Conservation (phyloP, 2,888 invertebrate species). For the Amaurobius ferox region DNA sequence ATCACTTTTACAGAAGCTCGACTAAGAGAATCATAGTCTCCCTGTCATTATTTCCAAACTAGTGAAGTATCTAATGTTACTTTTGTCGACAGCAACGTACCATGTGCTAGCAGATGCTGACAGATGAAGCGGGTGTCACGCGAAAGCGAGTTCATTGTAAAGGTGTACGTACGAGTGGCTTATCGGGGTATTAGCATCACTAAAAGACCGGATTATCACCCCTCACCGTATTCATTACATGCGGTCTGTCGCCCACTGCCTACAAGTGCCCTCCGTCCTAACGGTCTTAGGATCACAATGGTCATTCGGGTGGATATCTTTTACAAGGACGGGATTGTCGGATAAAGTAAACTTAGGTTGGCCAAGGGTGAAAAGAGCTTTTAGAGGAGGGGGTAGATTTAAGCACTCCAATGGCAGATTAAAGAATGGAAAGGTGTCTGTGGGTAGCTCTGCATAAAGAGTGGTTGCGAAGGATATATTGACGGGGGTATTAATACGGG, state of each 20-base stretch:
- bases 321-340: conserved; percentile 30
- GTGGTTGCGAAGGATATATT: background rate
- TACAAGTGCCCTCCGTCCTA: conserved; percentile 33
- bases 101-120: conserved; percentile 32
- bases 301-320: conserved; percentile 48
- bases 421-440: conserved; percentile 3
- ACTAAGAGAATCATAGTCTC: too few species aligned
- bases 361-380: conserved; percentile 13
- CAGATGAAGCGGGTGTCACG: conserved; percentile 52
- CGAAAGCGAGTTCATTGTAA: conserved; percentile 38
- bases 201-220: conserved; percentile 68
- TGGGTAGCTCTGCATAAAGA: background rate
- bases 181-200: conserved; percentile 55
- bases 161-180: conserved; percentile 35
- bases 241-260: conserved; percentile 61
- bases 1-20: too few species aligned
- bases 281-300: conserved; percentile 70
- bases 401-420: background rate
- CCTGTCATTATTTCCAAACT: too few species aligned
- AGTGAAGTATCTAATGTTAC: too few species aligned
- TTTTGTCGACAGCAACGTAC: background rate
- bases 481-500: background rate
- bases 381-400: conserved; percentile 16
- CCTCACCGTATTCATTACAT: conserved; percentile 64
- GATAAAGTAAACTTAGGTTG: conserved; percentile 55